Evolutionary conservation across 2,113 vertebrate genomes (phyloP), one percentile per base, ranked within the genome.

Genomic region (Syrmaticus mikado): DNA sequence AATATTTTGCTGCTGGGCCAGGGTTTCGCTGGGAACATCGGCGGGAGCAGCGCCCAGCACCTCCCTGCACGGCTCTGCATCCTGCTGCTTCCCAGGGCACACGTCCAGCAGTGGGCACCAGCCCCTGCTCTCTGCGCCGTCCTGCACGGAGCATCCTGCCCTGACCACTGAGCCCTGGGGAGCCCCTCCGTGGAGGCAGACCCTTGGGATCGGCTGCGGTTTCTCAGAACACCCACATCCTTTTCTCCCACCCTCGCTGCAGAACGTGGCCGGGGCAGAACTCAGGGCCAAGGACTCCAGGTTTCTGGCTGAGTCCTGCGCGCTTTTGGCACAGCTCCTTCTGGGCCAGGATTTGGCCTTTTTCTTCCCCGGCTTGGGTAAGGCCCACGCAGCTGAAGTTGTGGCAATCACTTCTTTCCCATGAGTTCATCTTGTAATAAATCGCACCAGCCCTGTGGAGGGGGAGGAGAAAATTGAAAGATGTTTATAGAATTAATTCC

Each of bases 341-440:
- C 64, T 53, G 91, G 90, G 82, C 77, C 70, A 52, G 89, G 80
- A 74, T 87, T 94, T 74, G 87, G 64, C 46, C 68, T 89, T 4
- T 62, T 78, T 61, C 67, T 21, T 19, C 27, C 27, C 55, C 19
- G 11, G 10, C 70, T 62, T 10, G 57, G 91, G 87, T 82, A 83
- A 88, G 81, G 86, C 87, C 88, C 85, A 85, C 87, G 68, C 93
- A 92, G 94, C 87, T 93, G 89, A 94, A 92, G 90, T 72, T 94
- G 95, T 95, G 93, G 88, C 90, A 93, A 58, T 82, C 87, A 89
- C 93, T 58, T 65, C 92, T 96, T 95, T 96, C 96, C 92, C 91
- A 92, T 89, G 90, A 95, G 94, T 95, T 94, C 90, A 96, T 92
- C 95, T 91, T 22, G 93, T 92, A 91, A 90, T 92, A 90, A 96